These are phyloP conservation scores for Lagopus muta DNA, from an alignment of 2,113 vertebrate genomes.

Conservation along the genomic window DNA sequence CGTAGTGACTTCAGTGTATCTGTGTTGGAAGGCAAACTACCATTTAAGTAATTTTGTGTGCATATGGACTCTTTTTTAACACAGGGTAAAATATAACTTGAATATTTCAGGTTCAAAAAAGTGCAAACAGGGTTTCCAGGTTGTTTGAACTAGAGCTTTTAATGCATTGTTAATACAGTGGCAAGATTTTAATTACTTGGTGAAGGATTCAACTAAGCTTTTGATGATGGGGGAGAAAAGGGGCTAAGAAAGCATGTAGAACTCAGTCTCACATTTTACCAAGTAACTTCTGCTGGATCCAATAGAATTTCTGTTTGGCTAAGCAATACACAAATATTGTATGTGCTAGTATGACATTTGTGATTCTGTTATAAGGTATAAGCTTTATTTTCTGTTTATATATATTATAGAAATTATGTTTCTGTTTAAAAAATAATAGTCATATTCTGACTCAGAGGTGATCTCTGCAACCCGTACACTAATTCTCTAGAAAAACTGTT, in stretches of 20 bases:
- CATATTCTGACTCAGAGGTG: background rate
- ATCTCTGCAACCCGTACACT: background rate
- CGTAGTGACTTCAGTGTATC: background rate
- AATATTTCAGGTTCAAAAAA: background rate
- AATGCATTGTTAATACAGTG: background rate
- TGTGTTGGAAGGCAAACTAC: background rate
- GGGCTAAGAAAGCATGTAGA: background rate
- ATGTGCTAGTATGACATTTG: background rate
- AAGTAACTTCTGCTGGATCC: background rate
- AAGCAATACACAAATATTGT: background rate
- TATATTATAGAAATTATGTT: background rate
- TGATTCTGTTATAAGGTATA: background rate
- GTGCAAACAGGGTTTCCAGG: background rate
- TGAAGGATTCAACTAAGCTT: background rate
- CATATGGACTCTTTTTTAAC: background rate
- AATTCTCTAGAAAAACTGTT: background rate
- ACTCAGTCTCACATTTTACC: background rate
- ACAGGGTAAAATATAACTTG: background rate
- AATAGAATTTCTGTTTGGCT: background rate
- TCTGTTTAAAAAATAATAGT: background rate
- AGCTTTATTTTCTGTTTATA: background rate
- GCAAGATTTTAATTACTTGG: background rate
- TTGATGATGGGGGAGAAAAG: fast-evolving
- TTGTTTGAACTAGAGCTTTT: background rate
- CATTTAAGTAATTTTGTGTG: background rate